phyloP scores from a whole-genome alignment of 2,113 vertebrate species.

The Lutjanus erythropterus region DNA sequence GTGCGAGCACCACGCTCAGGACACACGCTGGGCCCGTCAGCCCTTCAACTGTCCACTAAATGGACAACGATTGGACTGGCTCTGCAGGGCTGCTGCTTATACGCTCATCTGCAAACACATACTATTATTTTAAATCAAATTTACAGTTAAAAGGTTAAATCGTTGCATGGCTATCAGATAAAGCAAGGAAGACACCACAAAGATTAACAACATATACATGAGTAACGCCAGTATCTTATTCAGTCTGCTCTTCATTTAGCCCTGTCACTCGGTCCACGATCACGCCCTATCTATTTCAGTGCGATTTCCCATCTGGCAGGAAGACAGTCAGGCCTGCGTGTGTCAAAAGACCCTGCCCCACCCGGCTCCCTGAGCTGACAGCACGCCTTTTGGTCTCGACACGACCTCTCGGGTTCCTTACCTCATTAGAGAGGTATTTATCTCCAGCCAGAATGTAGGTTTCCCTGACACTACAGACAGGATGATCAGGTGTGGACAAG shows the following conservation, averaged over 20 bases:
- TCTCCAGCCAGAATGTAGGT: slow-evolving; percentile 87
- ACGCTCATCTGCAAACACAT: slow-evolving; percentile 30
- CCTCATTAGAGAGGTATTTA: slow-evolving; percentile 88
- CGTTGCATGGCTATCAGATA: neutral
- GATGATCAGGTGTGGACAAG: slow-evolving; percentile 4
- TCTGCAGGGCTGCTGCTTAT: slow-evolving; percentile 37
- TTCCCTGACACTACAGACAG: slow-evolving; percentile 49
- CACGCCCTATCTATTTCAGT: slow-evolving; percentile 13
- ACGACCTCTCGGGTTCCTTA: slow-evolving; percentile 88
- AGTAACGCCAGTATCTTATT: neutral
- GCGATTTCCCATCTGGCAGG: slow-evolving; percentile 34
- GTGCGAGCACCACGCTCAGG: slow-evolving; percentile 64
- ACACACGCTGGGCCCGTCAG: slow-evolving; percentile 60
- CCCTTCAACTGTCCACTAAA: slow-evolving; percentile 56
- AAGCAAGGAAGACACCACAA: neutral
- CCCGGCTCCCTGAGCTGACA: slow-evolving; percentile 75
- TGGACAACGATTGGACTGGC: slow-evolving; percentile 17
- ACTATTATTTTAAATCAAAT: slow-evolving; percentile 16
- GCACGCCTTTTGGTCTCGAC: slow-evolving; percentile 80
- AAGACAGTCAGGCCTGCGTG: slow-evolving; percentile 71
- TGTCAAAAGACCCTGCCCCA: slow-evolving; percentile 71
- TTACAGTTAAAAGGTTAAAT: neutral
- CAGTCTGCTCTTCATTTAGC: slow-evolving; percentile 11
- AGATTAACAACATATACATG: neutral
- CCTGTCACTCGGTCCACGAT: neutral